Percentiles rank a stretch among this genome's conserved stretches.
Conservation (phyloP, 2,113 vertebrate species). For the Cynocephalus volans region DNA sequence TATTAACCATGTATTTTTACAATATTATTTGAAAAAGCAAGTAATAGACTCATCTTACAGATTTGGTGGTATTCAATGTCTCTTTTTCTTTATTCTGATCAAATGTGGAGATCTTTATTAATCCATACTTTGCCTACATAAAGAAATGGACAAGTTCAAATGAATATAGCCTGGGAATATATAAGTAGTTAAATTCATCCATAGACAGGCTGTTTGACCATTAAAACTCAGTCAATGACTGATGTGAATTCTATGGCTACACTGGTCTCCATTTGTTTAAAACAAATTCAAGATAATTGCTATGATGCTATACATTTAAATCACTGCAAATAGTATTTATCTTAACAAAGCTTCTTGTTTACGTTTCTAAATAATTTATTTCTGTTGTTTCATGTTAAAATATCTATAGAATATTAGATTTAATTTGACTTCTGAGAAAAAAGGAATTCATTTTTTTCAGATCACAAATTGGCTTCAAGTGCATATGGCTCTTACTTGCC, state of each 20-base stretch:
- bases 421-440: neutral
- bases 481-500: neutral
- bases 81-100: neutral
- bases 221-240: neutral
- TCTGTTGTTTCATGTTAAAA: neutral
- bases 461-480: neutral
- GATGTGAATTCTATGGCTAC: neutral
- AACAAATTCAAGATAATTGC: neutral
- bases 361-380: neutral
- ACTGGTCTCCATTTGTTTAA: neutral
- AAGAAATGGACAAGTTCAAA: constrained; percentile 12
- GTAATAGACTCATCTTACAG: neutral
- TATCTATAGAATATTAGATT: neutral
- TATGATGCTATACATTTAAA: neutral
- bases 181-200: neutral
- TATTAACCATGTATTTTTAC: constrained; percentile 39
- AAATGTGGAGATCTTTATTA: neutral
- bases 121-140: neutral
- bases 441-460: neutral
- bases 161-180: neutral
- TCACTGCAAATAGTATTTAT: neutral
- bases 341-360: neutral
- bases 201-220: neutral
- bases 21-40: constrained; percentile 19
- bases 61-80: neutral